Base-by-base conservation (phyloP, 2,888 invertebrate species). In the Nemoura dubitans region DNA sequence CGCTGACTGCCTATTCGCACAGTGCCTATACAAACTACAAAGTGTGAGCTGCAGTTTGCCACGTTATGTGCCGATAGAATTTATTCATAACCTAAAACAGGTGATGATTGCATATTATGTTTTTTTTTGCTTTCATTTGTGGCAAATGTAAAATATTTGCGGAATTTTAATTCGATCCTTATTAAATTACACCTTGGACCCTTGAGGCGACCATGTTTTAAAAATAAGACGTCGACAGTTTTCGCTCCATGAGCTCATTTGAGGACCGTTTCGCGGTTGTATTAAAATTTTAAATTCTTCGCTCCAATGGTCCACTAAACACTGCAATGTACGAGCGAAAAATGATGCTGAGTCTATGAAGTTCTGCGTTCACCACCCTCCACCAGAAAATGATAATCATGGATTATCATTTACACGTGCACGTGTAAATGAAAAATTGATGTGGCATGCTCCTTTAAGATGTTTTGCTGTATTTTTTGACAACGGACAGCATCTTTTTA, bases 111-210 rank as follows among this genome's bases (percentile, higher is more conserved):
- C 59, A 59, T 59, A 59, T 59, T 59, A 59, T 59, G 36, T 59
- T 59, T 59, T 59, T 59, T 59, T 59, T 10, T 21, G 16, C 59
- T 21, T 59, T 59, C 59, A 59, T 59, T 59, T 59, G 59, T 14
- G n/a, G 14, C 59, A 59, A 59, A 59, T 59, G 59, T 59, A 59
- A 59, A 59, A 59, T 59, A 59, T 59, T 59, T 59, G 21, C 14
- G 59, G 59, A 59, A 59, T 59, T 59, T 59, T 59, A 59, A 59
- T 59, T 59, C 21, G 59, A 59, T 59, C 59, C 16, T 59, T 59
- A 59, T 59, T 59, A 59, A 59, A 59, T 59, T 59, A 59, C 59
- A 59, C 59, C 59, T 59, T 59, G 59, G 59, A 59, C 16, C 59
- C 59, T 59, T 10, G 59, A 7, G 59, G 59, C 59, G 59, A 59